Percentiles rank a stretch among this genome's conserved stretches.
Conservation (phyloP, 2,113 vertebrate genomes). For the Tricholaema leucomelas region DNA sequence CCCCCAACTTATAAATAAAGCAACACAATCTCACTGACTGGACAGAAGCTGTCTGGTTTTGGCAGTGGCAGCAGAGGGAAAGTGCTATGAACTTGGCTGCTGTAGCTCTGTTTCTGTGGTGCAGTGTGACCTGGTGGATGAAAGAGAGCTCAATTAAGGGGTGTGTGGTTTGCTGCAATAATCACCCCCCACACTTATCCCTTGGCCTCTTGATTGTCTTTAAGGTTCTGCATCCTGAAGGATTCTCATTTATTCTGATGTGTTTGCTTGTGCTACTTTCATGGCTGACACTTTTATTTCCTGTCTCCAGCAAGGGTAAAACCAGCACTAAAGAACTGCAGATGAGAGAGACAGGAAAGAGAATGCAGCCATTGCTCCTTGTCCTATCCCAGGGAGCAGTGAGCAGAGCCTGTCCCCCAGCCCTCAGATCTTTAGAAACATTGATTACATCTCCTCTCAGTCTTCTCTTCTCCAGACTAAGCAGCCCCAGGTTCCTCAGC, state of each 20-base stretch:
- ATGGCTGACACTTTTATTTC: not conserved
- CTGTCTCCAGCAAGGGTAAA: not conserved
- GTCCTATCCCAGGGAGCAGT: no score
- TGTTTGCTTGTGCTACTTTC: not conserved
- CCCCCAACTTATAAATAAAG: not conserved
- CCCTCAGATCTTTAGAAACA: no score
- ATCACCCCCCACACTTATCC: not conserved
- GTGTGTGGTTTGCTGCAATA: not conserved
- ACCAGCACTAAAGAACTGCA: not conserved
- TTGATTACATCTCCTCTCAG: no score
- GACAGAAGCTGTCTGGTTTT: not conserved
- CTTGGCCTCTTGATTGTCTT: not conserved
- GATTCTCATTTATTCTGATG: not conserved
- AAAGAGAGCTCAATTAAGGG: not conserved
- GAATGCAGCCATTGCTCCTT: no score
- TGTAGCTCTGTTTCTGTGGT: not conserved
- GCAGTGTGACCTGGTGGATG: fast-evolving
- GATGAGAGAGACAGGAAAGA: not conserved
- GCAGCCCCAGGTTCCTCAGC: no score
- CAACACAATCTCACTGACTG: not conserved
- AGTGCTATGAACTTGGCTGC: not conserved
- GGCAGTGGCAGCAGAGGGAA: not conserved
- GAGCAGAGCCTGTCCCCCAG: no score
- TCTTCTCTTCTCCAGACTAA: no score
- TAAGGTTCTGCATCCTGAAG: not conserved